These are phyloP conservation scores for Ptilonorhynchus violaceus DNA, from an alignment of 2,113 vertebrate species.

Conservation along the genomic window DNA sequence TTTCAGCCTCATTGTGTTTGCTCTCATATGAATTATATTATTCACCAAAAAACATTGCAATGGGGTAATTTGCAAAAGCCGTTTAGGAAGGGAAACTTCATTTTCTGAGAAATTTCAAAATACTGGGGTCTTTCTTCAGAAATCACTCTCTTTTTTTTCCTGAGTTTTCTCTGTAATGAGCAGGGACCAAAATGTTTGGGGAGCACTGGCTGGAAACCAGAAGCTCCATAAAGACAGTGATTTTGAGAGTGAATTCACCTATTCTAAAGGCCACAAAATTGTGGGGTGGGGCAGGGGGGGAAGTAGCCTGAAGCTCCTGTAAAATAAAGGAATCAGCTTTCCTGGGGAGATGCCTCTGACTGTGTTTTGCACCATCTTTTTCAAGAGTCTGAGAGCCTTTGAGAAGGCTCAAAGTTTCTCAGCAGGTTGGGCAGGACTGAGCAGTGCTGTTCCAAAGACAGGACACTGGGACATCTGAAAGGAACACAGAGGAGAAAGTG, in stretches of 20 bases:
- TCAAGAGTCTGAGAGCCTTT: neutral
- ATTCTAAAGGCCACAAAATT: neutral
- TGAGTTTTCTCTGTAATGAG: neutral
- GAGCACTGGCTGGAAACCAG: neutral
- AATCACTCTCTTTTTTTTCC: neutral
- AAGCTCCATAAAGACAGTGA: neutral
- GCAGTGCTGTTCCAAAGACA: no score
- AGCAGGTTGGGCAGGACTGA: neutral
- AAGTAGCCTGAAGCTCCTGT: neutral
- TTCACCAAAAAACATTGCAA: neutral
- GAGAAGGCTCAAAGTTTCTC: neutral
- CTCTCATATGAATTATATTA: neutral
- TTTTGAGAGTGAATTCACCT: neutral
- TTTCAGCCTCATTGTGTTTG: conserved; percentile 7
- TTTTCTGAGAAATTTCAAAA: neutral
- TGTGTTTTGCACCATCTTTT: neutral
- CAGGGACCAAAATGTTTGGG: neutral
- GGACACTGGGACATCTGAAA: no score
- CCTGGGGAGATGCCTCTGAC: neutral
- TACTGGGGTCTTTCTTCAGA: neutral
- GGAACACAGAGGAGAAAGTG: neutral
- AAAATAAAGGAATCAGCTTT: neutral
- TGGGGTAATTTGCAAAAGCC: neutral
- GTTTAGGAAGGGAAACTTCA: neutral
- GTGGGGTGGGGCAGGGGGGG: neutral